phyloP scores from a whole-genome alignment of 2,113 vertebrate genomes.

The Ictalurus furcatus region DNA sequence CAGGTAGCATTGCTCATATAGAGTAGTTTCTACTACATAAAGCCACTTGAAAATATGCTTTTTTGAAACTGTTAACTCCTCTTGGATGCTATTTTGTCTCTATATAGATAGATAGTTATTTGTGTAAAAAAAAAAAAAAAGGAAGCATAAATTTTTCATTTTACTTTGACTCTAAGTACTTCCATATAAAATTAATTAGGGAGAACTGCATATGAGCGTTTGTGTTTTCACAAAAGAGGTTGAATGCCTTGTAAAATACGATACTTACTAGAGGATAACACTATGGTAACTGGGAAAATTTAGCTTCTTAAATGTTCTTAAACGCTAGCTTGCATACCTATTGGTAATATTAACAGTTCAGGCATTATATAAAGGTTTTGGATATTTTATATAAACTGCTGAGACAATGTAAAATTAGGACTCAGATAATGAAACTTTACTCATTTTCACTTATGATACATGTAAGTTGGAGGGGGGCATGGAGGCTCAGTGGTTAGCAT shows the following conservation, averaged over 20 bases:
- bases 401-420: too few relatives aligned
- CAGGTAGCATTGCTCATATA: constrained; percentile 76
- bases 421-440: not conserved
- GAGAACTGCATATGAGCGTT: not conserved
- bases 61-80: not conserved
- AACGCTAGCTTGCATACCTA: too few relatives aligned
- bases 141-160: not conserved
- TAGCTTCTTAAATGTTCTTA: too few relatives aligned
- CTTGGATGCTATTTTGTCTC: not conserved
- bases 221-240: not conserved
- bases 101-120: not conserved
- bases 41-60: not conserved
- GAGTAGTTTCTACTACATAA: not conserved
- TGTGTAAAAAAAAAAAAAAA: not conserved
- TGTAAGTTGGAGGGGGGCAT: too few relatives aligned
- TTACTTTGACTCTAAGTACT: not conserved
- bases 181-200: not conserved
- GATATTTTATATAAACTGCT: too few relatives aligned
- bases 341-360: too few relatives aligned
- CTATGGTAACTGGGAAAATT: too few relatives aligned
- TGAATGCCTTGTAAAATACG: not conserved
- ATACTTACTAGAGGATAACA: too few relatives aligned
- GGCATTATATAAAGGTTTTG: too few relatives aligned
- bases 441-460: too few relatives aligned
- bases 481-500: too few relatives aligned